Evolutionary conservation across 1,140 invertebrate genomes (phyloP).

Genomic region (Neomicropteryx cornuta): DNA sequence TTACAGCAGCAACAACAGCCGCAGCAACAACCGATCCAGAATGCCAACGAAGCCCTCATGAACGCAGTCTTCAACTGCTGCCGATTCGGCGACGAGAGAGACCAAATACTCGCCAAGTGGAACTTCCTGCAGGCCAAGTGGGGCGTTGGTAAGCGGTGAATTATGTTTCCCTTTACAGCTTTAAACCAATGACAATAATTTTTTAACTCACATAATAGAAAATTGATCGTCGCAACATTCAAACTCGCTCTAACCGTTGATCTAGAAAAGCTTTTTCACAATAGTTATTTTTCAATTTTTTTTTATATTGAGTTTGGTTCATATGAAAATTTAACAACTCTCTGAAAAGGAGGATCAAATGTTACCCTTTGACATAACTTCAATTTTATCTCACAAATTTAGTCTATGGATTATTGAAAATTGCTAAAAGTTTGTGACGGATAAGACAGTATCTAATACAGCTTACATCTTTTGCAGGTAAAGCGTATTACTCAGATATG

Average conservation of each 20-base stretch:
- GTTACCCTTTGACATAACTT: no score
- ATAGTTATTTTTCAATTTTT: no score
- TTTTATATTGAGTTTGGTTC: no score
- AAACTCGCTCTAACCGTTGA: no score
- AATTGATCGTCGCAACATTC: constrained; percentile 1
- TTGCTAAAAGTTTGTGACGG: no score
- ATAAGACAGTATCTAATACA: neutral
- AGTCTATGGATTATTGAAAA: no score
- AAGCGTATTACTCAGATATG: constrained; percentile 66
- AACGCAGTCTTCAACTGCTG: constrained; percentile 74
- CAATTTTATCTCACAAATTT: no score
- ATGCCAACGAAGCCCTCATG: constrained; percentile 56
- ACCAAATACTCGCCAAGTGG: constrained; percentile 84
- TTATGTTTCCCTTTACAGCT: no score
- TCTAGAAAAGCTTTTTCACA: no score
- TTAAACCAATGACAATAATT: no score
- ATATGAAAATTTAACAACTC: no score
- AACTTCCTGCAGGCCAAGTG: constrained; percentile 89
- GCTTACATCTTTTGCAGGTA: constrained; percentile 31
- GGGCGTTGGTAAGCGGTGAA: constrained; percentile 64
- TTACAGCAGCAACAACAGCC: constrained; percentile 45
- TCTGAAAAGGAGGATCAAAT: no score
- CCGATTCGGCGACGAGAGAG: constrained; percentile 86
- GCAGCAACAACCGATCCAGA: constrained; percentile 42
- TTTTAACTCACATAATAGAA: constrained; percentile 1